Percentiles rank a stretch among this genome's conserved stretches.
Conservation (phyloP, 2,797 vertebrate species). For the Geotrypetes seraphini region DNA sequence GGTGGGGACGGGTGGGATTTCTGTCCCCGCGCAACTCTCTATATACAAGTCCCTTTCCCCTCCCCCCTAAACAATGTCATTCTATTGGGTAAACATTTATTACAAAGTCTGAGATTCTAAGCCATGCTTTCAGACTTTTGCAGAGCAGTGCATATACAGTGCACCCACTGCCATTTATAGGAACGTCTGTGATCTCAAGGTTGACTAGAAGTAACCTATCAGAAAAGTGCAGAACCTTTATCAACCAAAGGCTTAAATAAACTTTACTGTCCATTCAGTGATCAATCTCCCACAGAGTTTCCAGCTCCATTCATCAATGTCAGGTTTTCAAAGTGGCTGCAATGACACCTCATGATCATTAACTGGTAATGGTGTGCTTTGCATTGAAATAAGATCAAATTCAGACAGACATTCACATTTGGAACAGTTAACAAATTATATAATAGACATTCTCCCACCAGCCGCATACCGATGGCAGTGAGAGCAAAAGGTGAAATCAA, state of each 20-base stretch:
- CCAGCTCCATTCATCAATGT: slow-evolving; percentile 61
- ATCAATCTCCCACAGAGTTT: slow-evolving; percentile 47
- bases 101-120: too few relatives aligned
- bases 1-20: too few relatives aligned
- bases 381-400: slow-evolving; percentile 63
- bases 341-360: slow-evolving; percentile 69
- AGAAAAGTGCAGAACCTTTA: slow-evolving; percentile 50
- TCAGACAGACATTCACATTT: slow-evolving; percentile 18
- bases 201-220: slow-evolving; percentile 40
- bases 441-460: slow-evolving; percentile 34
- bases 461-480: slow-evolving; percentile 34
- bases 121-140: too few relatives aligned
- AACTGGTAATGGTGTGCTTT: slow-evolving; percentile 64
- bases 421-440: slow-evolving; percentile 28
- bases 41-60: too few relatives aligned
- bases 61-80: too few relatives aligned
- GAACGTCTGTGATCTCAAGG: slow-evolving; percentile 39
- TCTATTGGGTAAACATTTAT: too few relatives aligned
- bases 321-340: slow-evolving; percentile 61
- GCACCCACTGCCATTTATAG: too few relatives aligned
- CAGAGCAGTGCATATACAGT: too few relatives aligned
- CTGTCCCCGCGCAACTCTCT: too few relatives aligned
- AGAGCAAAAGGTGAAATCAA: too few relatives aligned
- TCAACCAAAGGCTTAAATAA: slow-evolving; percentile 74
- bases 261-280: slow-evolving; percentile 67